These are phyloP conservation scores for Rhinopithecus roxellana DNA, from an alignment of 2,113 vertebrate genomes.

Conservation along the genomic window DNA sequence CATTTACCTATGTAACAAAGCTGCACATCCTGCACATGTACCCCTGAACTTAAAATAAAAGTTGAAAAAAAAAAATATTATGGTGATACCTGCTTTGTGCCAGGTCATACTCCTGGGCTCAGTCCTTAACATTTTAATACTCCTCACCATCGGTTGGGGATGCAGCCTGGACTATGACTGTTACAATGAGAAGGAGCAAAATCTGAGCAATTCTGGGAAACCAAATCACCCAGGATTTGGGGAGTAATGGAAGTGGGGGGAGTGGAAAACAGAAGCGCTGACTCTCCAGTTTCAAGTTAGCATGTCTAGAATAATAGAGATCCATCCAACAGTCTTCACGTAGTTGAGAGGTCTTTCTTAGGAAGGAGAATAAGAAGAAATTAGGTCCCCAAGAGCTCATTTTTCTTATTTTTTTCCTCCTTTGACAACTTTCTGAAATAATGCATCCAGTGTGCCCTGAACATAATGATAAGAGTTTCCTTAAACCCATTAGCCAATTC, in stretches of 20 bases:
- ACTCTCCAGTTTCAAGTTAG: too few species aligned
- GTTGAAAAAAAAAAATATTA: too few species aligned
- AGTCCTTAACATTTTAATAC: background rate
- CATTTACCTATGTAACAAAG: too few species aligned
- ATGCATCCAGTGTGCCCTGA: background rate
- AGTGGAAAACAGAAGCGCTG: background rate
- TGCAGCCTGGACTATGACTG: background rate
- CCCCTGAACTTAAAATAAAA: too few species aligned
- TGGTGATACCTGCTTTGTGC: background rate
- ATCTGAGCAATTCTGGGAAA: background rate
- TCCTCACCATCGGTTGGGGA: background rate
- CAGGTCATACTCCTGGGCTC: background rate
- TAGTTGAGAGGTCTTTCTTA: background rate
- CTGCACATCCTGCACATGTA: too few species aligned
- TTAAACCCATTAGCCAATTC: background rate
- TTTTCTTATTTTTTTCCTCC: background rate
- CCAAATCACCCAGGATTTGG: background rate
- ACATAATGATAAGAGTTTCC: background rate
- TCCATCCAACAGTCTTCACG: too few species aligned
- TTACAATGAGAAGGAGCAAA: background rate
- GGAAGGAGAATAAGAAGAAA: background rate
- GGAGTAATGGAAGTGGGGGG: background rate
- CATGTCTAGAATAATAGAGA: background rate
- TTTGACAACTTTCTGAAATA: constrained; percentile 9
- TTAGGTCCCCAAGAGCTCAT: background rate